phyloP scores from a whole-genome alignment of 2,113 vertebrate genomes.

The Rhineura floridana region DNA sequence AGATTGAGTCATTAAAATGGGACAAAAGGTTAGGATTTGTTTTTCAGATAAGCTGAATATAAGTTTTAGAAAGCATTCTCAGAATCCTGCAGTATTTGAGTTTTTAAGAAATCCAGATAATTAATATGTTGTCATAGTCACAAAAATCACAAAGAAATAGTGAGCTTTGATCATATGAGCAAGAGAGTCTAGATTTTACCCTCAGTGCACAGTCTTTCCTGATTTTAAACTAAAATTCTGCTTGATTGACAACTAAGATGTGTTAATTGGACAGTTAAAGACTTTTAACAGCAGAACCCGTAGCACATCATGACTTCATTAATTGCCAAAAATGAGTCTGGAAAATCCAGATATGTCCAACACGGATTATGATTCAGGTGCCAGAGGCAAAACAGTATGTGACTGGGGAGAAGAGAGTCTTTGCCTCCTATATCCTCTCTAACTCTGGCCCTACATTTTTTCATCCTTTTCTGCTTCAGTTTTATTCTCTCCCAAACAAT shows the following conservation, averaged over 20 bases:
- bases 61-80: neutral
- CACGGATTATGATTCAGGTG: neutral
- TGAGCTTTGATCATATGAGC: neutral
- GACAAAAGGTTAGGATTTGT: neutral
- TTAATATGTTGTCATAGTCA: neutral
- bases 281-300: neutral
- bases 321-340: neutral
- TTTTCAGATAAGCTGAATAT: neutral
- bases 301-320: neutral
- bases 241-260: fast-evolving
- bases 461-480: neutral
- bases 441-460: neutral
- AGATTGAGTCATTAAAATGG: neutral
- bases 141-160: neutral
- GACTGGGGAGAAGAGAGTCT: neutral
- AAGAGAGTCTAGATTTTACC: neutral
- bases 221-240: neutral
- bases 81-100: neutral
- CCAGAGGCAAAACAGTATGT: neutral
- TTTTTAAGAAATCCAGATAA: neutral
- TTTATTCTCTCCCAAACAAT: conserved; percentile 25
- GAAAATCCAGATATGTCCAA: neutral
- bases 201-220: neutral
- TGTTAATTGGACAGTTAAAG: neutral
- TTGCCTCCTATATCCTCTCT: neutral